phyloP scores from a whole-genome alignment of 1,140 invertebrate species.

The Sminthurides bifidus region DNA sequence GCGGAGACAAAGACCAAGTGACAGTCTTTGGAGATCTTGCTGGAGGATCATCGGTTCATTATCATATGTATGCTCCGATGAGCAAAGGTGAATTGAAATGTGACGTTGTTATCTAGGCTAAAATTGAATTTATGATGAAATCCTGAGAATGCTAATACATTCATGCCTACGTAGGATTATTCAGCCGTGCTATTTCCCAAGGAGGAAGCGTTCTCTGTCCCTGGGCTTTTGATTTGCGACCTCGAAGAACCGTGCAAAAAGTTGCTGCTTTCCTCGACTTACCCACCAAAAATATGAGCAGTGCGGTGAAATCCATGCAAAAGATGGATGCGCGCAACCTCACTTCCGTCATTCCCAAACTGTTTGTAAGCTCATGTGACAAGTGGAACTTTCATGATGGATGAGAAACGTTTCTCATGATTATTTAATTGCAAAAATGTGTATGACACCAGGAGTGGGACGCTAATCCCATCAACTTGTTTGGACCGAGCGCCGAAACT shows the following conservation, averaged over 20 bases:
- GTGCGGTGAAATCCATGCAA: no score
- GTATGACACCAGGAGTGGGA: slow-evolving; percentile 41
- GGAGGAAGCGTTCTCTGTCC: slow-evolving; percentile 59
- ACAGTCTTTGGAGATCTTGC: slow-evolving; percentile 19
- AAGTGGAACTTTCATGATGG: not conserved
- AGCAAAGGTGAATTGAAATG: slow-evolving; percentile 7
- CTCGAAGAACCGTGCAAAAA: slow-evolving; percentile 51
- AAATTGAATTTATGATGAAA: slow-evolving; percentile 14
- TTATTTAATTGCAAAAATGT: slow-evolving; percentile 1
- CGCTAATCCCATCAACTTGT: slow-evolving; percentile 48
- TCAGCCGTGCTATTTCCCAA: slow-evolving; percentile 35
- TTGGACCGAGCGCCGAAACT: slow-evolving; percentile 47
- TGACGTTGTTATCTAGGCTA: not conserved
- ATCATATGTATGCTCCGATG: slow-evolving; percentile 7
- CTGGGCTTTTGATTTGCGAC: slow-evolving; percentile 56
- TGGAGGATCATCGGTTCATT: slow-evolving; percentile 10
- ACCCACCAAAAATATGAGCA: no score
- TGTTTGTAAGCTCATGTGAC: slow-evolving; percentile 37
- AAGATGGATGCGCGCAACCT: slow-evolving; percentile 46
- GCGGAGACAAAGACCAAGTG: slow-evolving; percentile 31
- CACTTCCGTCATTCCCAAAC: slow-evolving; percentile 39
- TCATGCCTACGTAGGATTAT: slow-evolving; percentile 33
- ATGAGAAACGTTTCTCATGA: not conserved
- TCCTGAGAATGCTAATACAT: no score
- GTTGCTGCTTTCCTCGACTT: slow-evolving; percentile 53